Conservation (phyloP, 2,113 vertebrate genomes). For the Xenopus borealis region DNA sequence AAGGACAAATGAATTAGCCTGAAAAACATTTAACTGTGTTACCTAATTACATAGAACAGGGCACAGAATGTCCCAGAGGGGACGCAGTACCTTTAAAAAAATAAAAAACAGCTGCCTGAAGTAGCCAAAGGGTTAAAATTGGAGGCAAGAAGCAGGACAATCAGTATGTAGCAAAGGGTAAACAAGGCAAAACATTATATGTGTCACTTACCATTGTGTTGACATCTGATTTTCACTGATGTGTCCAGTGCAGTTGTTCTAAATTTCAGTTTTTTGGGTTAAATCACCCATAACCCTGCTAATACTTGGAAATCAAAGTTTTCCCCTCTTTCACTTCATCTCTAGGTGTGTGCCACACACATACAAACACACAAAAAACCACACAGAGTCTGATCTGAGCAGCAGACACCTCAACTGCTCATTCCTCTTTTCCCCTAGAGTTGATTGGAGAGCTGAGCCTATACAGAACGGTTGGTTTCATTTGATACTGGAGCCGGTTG, state of each 20-base stretch:
- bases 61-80: no score
- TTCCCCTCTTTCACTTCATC: slow-evolving; percentile 16
- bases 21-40: no score
- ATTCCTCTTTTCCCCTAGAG: slow-evolving; percentile 30
- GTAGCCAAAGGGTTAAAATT: no score
- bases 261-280: slow-evolving; percentile 36
- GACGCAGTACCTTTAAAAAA: no score
- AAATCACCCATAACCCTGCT: slow-evolving; percentile 35
- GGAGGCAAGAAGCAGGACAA: no score
- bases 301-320: slow-evolving; percentile 14
- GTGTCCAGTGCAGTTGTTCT: slow-evolving; percentile 24
- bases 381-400: no score
- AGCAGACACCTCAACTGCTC: background rate
- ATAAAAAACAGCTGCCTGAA: no score
- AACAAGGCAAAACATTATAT: no score
- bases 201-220: slow-evolving; percentile 40
- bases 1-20: no score
- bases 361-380: no score
- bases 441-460: slow-evolving; percentile 32
- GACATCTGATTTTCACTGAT: slow-evolving; percentile 36
- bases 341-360: slow-evolving; percentile 13
- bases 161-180: no score
- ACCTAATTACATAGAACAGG: no score
- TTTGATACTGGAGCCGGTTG: slow-evolving; percentile 36
- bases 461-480: slow-evolving; percentile 30